Evolutionary conservation across 2,113 vertebrate species (phyloP).

Genomic region (Merops nubicus): DNA sequence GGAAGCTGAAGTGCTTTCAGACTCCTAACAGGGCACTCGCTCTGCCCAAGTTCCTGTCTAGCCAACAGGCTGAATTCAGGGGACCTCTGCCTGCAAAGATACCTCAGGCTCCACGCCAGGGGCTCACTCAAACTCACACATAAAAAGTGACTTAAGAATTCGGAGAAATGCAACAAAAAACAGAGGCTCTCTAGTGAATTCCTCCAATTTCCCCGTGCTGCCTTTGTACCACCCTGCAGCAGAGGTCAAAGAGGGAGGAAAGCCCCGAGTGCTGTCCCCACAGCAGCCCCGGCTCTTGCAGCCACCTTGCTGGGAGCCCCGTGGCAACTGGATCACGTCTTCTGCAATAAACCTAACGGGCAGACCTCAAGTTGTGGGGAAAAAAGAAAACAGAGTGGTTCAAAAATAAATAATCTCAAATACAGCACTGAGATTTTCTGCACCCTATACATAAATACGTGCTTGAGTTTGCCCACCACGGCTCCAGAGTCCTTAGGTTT

Average conservation of each 20-base stretch:
- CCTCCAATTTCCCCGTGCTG: accelerated
- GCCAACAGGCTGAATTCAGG: background rate
- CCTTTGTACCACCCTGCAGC: background rate
- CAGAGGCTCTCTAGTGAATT: background rate
- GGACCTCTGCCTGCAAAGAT: background rate
- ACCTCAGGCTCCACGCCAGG: background rate
- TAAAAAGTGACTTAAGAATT: background rate
- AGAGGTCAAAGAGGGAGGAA: background rate
- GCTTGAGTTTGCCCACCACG: background rate
- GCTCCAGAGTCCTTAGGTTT: background rate
- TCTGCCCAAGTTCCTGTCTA: accelerated
- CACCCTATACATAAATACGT: accelerated
- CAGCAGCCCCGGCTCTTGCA: background rate
- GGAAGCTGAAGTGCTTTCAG: background rate
- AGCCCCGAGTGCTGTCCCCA: background rate
- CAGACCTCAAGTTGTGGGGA: accelerated
- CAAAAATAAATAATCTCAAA: background rate
- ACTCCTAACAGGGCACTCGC: background rate
- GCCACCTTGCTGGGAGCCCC: background rate
- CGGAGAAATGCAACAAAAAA: background rate
- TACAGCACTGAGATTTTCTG: background rate
- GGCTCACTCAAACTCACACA: accelerated
- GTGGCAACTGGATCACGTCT: accelerated
- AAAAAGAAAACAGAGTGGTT: background rate
- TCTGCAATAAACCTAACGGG: accelerated